A percentile compares a stretch with the other conserved stretches of the same genome.
Evolutionary conservation across 2,888 invertebrate species (phyloP).

Genomic region (Rhaphigaster nebulosa): DNA sequence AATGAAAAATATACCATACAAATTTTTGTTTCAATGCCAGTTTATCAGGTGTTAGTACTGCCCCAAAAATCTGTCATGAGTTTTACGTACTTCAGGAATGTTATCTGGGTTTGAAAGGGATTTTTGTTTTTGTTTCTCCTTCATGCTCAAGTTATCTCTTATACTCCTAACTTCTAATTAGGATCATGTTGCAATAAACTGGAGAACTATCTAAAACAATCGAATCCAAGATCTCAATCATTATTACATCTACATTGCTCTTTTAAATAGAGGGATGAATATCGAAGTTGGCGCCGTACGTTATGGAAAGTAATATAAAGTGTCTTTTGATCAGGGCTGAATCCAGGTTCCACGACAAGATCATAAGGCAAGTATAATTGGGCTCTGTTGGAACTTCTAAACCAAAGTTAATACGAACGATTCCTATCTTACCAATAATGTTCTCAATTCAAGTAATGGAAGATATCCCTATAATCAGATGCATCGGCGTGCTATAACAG

Average conservation of each 20-base stretch:
- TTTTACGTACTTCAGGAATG: too few relatives aligned
- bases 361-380: slow-evolving; percentile 13
- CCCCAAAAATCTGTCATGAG: too few relatives aligned
- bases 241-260: background rate
- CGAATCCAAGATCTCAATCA: background rate
- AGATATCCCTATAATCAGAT: background rate
- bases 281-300: background rate
- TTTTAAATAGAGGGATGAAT: background rate
- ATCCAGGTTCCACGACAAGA: background rate
- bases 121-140: too few relatives aligned
- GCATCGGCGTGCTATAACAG: background rate
- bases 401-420: slow-evolving; percentile 5
- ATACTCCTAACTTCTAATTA: too few relatives aligned
- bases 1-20: too few relatives aligned
- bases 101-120: too few relatives aligned
- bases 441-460: background rate
- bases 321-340: background rate
- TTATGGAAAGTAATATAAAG: background rate
- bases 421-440: background rate
- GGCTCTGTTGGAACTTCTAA: background rate
- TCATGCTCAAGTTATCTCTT: too few relatives aligned
- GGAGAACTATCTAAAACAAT: too few relatives aligned
- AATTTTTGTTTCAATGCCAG: too few relatives aligned
- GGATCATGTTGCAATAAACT: too few relatives aligned
- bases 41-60: too few relatives aligned